Evolutionary conservation across 2,113 vertebrate genomes (phyloP).

Genomic region (Sorex fumeus): DNA sequence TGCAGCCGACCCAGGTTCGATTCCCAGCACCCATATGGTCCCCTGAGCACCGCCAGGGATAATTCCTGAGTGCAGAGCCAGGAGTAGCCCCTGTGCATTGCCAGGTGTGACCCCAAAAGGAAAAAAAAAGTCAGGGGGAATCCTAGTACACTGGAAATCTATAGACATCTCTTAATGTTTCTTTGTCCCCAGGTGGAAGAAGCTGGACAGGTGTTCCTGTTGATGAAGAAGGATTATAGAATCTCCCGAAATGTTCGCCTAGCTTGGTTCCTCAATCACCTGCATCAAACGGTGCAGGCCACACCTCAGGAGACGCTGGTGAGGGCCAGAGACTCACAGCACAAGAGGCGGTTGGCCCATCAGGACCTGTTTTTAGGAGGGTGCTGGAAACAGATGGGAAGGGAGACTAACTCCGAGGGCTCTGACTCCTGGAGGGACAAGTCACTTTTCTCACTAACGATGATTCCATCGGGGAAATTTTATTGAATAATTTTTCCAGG

Average conservation of each 20-base stretch:
- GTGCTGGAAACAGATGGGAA: neutral
- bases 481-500: constrained; percentile 14
- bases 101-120: too few species aligned
- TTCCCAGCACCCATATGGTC: too few species aligned
- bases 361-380: neutral
- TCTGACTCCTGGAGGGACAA: neutral
- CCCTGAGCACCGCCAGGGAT: too few species aligned
- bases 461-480: neutral
- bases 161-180: neutral
- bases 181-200: constrained; percentile 94
- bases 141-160: neutral
- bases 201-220: constrained; percentile 96
- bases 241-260: constrained; percentile 98
- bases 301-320: constrained; percentile 93
- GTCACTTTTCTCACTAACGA: neutral
- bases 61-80: too few species aligned
- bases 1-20: too few species aligned
- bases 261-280: constrained; percentile 96
- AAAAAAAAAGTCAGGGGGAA: neutral
- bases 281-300: constrained; percentile 95
- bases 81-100: too few species aligned
- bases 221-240: constrained; percentile 98
- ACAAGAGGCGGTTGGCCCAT: neutral
- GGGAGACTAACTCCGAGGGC: neutral
- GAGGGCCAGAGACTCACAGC: constrained; percentile 74